Evolutionary conservation across 2,888 invertebrate genomes (phyloP).

Genomic region (Tetanocera ferruginea): DNA sequence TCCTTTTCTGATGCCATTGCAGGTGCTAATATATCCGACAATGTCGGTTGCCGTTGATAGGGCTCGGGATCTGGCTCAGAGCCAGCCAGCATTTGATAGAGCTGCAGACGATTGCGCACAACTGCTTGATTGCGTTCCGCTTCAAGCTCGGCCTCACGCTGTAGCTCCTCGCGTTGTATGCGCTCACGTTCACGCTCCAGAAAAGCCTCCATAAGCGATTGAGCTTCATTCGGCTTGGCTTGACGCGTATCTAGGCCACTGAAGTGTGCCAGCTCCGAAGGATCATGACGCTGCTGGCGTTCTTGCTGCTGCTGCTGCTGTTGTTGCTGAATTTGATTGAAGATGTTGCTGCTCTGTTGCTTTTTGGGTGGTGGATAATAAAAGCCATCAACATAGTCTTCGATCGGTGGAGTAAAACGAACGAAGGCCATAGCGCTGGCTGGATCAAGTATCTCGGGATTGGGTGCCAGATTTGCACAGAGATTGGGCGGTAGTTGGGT

Average conservation of each 20-base stretch:
- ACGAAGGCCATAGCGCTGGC: conserved; percentile 82
- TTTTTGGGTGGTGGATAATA: conserved; percentile 76
- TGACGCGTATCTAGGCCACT: conserved; percentile 57
- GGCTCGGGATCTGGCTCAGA: conserved; percentile 66
- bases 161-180: conserved; percentile 55
- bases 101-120: conserved; percentile 61
- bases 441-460: conserved; percentile 72
- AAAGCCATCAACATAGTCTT: conserved; percentile 85
- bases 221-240: conserved; percentile 50
- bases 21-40: conserved; percentile 40
- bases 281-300: conserved; percentile 61
- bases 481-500: conserved; percentile 68
- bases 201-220: conserved; percentile 60
- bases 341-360: conserved; percentile 54
- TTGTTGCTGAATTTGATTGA: conserved; percentile 59
- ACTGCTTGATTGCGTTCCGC: conserved; percentile 56
- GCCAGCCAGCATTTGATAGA: conserved; percentile 65
- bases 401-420: conserved; percentile 79
- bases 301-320: conserved; percentile 60
- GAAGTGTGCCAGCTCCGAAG: conserved; percentile 59
- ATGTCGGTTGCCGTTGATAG: conserved; percentile 56
- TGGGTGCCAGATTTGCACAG: conserved; percentile 68
- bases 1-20: conserved; percentile 49
- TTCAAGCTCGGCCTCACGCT: conserved; percentile 53
- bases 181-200: conserved; percentile 59